Evolutionary conservation across 2,113 vertebrate species (phyloP).

Genomic region (pig (Sus scrofa)): DNA sequence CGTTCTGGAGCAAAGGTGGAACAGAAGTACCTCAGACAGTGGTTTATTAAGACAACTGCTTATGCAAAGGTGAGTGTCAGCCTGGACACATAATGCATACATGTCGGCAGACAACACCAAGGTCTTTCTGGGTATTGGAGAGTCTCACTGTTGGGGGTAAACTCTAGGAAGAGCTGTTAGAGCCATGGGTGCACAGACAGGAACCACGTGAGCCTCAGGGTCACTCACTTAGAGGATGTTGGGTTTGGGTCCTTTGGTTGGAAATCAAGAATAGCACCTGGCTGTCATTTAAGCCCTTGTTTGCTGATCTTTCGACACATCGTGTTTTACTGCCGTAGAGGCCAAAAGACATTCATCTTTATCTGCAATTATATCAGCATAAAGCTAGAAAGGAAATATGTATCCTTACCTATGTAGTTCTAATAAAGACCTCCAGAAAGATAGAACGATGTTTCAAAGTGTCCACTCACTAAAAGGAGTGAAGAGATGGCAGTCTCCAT

Average conservation of each 20-base stretch:
- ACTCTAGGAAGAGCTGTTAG: background rate
- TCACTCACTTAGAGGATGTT: background rate
- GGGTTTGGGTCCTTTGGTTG: background rate
- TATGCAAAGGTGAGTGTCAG: constrained; percentile 92
- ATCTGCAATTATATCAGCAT: background rate
- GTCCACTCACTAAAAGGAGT: background rate
- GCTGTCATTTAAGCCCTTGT: background rate
- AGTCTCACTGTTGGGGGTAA: no score
- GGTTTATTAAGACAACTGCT: constrained; percentile 98
- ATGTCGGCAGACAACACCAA: fast-evolving
- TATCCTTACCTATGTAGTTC: background rate
- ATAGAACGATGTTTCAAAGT: background rate
- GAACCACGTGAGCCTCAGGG: background rate
- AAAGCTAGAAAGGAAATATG: background rate
- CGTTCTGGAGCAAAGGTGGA: constrained; percentile 97
- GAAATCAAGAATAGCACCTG: background rate
- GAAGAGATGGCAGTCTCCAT: fast-evolving
- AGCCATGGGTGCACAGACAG: background rate
- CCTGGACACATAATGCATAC: fast-evolving
- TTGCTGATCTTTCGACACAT: background rate
- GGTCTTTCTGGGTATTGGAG: background rate
- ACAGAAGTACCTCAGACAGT: constrained; percentile 96
- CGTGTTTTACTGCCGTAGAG: background rate
- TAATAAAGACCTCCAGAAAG: background rate
- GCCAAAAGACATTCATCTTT: background rate